A percentile compares a stretch with the other conserved stretches of the same genome.
Evolutionary conservation across 2,113 vertebrate species (phyloP).

Genomic region (Microcebus griseorufus): DNA sequence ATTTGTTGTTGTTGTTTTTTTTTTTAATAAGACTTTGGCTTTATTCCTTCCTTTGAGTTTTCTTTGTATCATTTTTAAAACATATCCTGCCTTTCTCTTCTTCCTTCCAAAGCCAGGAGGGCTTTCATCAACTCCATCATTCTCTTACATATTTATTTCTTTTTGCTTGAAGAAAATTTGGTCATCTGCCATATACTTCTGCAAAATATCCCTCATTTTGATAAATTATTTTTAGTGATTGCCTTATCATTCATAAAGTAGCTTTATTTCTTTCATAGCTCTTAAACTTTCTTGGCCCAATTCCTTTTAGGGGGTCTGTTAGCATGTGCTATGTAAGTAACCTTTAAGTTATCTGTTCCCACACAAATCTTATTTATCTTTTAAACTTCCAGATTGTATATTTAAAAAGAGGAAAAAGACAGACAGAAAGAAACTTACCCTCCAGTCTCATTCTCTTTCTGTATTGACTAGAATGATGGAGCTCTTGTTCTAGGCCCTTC

Average conservation of each 20-base stretch:
- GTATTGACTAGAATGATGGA: not conserved
- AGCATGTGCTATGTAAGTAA: not conserved
- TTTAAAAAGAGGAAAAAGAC: not conserved
- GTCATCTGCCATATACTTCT: slow-evolving; percentile 40
- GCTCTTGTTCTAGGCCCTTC: not conserved
- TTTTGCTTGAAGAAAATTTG: slow-evolving; percentile 62
- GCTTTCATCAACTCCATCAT: slow-evolving; percentile 52
- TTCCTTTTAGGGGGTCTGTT: not conserved
- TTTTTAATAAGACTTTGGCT: slow-evolving; percentile 49
- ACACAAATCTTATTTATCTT: not conserved
- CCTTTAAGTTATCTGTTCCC: not conserved
- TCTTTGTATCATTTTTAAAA: slow-evolving; percentile 64
- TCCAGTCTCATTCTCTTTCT: not conserved
- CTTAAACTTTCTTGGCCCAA: not conserved
- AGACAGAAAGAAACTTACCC: not conserved
- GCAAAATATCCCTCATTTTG: slow-evolving; percentile 54
- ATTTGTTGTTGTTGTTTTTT: slow-evolving; percentile 12
- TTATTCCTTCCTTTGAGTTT: slow-evolving; percentile 54
- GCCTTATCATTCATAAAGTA: slow-evolving; percentile 57
- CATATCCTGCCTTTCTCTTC: not conserved
- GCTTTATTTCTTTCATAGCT: slow-evolving; percentile 37
- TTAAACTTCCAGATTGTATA: not conserved
- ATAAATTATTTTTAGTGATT: slow-evolving; percentile 54
- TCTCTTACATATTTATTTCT: slow-evolving; percentile 59
- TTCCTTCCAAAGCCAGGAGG: slow-evolving; percentile 41